phyloP scores from a whole-genome alignment of 2,797 vertebrate species.

The Naso thynnoides region DNA sequence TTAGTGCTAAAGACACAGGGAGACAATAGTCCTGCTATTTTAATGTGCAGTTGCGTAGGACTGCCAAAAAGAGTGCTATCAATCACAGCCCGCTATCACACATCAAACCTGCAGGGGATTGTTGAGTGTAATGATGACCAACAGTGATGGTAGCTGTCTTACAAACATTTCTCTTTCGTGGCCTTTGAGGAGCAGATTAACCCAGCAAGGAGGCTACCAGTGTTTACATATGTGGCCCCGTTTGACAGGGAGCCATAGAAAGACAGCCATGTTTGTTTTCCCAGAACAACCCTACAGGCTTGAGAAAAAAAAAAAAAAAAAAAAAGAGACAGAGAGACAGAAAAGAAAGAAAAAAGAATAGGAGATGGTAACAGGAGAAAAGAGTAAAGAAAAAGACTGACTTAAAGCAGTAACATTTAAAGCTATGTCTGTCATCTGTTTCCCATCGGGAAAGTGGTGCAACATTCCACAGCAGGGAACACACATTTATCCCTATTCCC shows the following conservation, averaged over 20 bases:
- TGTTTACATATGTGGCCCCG: conserved; percentile 39
- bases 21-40: conserved; percentile 45
- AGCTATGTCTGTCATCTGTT: conserved; percentile 66
- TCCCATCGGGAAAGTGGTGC: conserved; percentile 67
- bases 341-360: not conserved
- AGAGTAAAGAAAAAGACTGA: conserved; percentile 8
- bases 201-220: conserved; percentile 9
- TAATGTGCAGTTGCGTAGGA: conserved; percentile 42
- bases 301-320: conserved; percentile 27
- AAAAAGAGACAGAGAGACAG: not conserved
- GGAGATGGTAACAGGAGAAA: not conserved
- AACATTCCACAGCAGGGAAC: conserved; percentile 73
- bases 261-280: conserved; percentile 69
- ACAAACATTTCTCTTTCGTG: conserved; percentile 16
- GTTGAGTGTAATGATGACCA: conserved; percentile 27
- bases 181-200: conserved; percentile 29
- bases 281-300: conserved; percentile 41
- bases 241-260: conserved; percentile 35
- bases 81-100: conserved; percentile 43
- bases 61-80: conserved; percentile 26
- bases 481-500: conserved; percentile 44
- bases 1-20: conserved; percentile 26
- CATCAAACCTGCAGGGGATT: conserved; percentile 34
- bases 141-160: conserved; percentile 19
- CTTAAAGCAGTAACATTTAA: conserved; percentile 34